These are phyloP conservation scores for Apomyelois bistriatella DNA, from an alignment of 2,888 invertebrate species.

Conservation along the genomic window DNA sequence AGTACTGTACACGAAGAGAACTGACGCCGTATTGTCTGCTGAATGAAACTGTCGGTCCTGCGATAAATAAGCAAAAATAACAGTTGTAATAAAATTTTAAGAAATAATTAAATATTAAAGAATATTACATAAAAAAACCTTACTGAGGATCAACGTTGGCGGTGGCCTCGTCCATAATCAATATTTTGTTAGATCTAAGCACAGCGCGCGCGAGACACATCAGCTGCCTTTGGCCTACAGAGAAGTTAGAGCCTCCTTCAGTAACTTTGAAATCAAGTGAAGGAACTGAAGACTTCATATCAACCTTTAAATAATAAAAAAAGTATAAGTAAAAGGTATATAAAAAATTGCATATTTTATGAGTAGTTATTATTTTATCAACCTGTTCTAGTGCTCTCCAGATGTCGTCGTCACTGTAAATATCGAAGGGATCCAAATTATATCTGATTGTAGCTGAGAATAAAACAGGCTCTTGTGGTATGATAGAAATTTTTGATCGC, in stretches of 20 bases:
- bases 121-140: constrained; percentile 27
- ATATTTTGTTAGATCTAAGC: constrained; percentile 88
- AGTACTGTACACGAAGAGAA: constrained; percentile 91
- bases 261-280: constrained; percentile 85
- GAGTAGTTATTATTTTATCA: not conserved
- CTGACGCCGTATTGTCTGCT: constrained; percentile 88
- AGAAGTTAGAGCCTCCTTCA: constrained; percentile 90
- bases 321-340: constrained; percentile 15
- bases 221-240: constrained; percentile 94
- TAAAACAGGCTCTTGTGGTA: constrained; percentile 90
- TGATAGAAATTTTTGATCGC: constrained; percentile 82
- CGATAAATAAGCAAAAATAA: constrained; percentile 13
- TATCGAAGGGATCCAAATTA: constrained; percentile 88
- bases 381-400: constrained; percentile 87
- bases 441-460: constrained; percentile 84
- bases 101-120: not conserved
- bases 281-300: constrained; percentile 84
- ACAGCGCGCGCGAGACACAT: constrained; percentile 94
- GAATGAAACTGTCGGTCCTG: constrained; percentile 90
- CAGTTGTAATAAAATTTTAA: not conserved
- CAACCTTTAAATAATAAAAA: constrained; percentile 78
- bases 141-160: constrained; percentile 94
- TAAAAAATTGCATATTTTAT: not conserved
- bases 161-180: constrained; percentile 95
- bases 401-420: constrained; percentile 83